Conservation (phyloP, 2,888 invertebrate species). For the Corbicula japonica region DNA sequence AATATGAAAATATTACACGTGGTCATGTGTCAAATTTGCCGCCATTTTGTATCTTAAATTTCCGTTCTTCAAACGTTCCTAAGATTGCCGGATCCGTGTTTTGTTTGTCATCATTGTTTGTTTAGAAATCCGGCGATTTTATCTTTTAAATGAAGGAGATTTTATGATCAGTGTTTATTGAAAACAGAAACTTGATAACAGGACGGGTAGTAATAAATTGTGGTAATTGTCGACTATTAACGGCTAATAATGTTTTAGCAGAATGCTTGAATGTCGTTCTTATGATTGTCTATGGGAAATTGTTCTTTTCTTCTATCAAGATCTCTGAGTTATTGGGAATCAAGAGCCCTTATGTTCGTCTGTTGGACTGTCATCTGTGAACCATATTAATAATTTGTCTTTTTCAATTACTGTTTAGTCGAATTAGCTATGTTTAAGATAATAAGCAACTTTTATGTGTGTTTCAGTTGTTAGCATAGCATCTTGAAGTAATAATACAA, state of each 20-base stretch:
- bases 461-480: background rate
- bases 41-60: constrained; percentile 18
- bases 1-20: too few relatives aligned
- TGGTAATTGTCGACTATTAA: constrained; percentile 15
- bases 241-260: constrained; percentile 19
- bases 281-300: background rate
- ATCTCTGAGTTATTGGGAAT: constrained; percentile 3
- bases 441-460: background rate
- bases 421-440: constrained; percentile 6
- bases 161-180: constrained; percentile 13
- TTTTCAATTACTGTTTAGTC: constrained; percentile 5
- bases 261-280: background rate
- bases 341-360: constrained; percentile 13
- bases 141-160: background rate
- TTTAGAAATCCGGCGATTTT: constrained; percentile 13
- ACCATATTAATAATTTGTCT: constrained; percentile 16
- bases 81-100: constrained; percentile 7
- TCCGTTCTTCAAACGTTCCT: constrained; percentile 4
- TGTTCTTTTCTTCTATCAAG: background rate
- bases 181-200: constrained; percentile 15
- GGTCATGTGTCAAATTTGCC: constrained; percentile 4
- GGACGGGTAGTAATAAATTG: constrained; percentile 11
- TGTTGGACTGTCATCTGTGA: constrained; percentile 1
- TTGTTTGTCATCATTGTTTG: constrained; percentile 10
- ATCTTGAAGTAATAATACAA: background rate